Evolutionary conservation across 2,797 vertebrate genomes (phyloP).

Genomic region (Chiloscyllium punctatum): DNA sequence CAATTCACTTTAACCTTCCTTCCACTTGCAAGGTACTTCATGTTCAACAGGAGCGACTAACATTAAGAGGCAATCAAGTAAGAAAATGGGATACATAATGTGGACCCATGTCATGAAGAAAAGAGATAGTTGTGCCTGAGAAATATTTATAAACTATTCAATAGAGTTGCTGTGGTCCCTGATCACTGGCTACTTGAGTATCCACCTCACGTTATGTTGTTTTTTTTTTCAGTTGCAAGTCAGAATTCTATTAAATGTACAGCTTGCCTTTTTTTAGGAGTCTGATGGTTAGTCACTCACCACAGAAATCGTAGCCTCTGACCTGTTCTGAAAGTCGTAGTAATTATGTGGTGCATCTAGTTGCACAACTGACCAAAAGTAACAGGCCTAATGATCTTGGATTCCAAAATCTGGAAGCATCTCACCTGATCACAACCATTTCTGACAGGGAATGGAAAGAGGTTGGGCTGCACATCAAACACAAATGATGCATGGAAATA

Average conservation of each 20-base stretch:
- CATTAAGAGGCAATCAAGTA: neutral
- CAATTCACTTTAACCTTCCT: neutral
- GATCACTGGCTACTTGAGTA: neutral
- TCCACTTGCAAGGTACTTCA: neutral
- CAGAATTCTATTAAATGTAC: neutral
- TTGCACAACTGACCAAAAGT: neutral
- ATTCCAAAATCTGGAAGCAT: too few relatives aligned
- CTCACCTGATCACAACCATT: too few relatives aligned
- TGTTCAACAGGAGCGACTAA: neutral
- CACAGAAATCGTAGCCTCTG: neutral
- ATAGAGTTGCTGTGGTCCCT: neutral
- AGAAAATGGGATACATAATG: neutral
- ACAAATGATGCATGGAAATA: too few relatives aligned
- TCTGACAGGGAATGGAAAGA: too few relatives aligned
- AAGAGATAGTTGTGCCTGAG: neutral
- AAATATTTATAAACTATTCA: neutral
- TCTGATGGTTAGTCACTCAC: neutral
- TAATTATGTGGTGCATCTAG: neutral
- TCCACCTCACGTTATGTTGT: too few relatives aligned
- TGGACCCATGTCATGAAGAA: too few relatives aligned
- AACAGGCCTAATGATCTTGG: neutral
- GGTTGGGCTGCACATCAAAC: too few relatives aligned
- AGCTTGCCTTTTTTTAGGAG: neutral
- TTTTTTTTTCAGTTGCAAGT: neutral
- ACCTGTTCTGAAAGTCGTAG: neutral